These are phyloP conservation scores for Yponomeuta cagnagella DNA, from an alignment of 2,888 invertebrate genomes.

Conservation along the genomic window DNA sequence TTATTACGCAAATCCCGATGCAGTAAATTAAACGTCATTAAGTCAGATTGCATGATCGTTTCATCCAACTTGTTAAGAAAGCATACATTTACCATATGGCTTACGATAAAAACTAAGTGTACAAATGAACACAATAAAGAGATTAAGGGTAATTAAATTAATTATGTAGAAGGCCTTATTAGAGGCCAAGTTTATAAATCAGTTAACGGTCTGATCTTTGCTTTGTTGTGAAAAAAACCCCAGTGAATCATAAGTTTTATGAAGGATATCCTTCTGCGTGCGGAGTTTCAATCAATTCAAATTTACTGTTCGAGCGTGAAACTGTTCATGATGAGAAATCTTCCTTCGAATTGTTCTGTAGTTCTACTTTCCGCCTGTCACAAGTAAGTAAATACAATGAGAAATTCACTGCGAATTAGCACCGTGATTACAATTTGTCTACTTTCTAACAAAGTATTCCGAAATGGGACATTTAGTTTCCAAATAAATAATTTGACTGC, in stretches of 20 bases:
- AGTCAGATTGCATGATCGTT: too few species aligned
- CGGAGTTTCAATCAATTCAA: not conserved
- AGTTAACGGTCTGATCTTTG: not conserved
- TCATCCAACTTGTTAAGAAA: too few species aligned
- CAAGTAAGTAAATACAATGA: too few species aligned
- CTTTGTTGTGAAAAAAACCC: not conserved
- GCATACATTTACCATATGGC: too few species aligned
- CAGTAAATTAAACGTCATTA: too few species aligned
- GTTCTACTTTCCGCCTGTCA: not conserved
- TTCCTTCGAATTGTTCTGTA: not conserved
- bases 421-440: too few species aligned
- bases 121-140: not conserved
- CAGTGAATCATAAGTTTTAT: not conserved
- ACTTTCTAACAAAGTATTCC: too few species aligned
- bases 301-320: not conserved
- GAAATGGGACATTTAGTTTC: too few species aligned
- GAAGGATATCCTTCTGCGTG: conserved; percentile 1
- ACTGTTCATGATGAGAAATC: not conserved
- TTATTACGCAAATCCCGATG: too few species aligned
- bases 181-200: conserved; percentile 3
- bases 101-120: not conserved
- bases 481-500: too few species aligned
- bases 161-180: not conserved
- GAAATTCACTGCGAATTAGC: too few species aligned
- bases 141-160: not conserved